Evolutionary conservation across 2,113 vertebrate species (phyloP).

Genomic region (Oncorhynchus clarkii): DNA sequence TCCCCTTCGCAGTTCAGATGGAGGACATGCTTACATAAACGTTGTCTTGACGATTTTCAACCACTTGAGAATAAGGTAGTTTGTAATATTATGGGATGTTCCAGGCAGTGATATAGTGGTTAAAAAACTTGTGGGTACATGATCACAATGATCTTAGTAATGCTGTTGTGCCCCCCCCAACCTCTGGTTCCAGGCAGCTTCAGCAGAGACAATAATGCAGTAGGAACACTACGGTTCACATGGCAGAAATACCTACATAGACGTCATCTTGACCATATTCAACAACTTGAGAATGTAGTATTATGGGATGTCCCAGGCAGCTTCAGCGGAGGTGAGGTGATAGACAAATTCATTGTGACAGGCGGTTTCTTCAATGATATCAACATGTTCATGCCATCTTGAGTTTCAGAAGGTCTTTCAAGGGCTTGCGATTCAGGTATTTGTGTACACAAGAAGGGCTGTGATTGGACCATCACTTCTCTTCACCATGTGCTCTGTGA

Average conservation of each 20-base stretch:
- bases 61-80: constrained; percentile 29
- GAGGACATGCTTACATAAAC: constrained; percentile 74
- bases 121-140: too few species aligned
- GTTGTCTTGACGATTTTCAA: constrained; percentile 64
- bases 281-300: constrained; percentile 36
- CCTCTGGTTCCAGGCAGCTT: too few species aligned
- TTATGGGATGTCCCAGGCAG: constrained; percentile 53
- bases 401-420: constrained; percentile 42
- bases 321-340: constrained; percentile 1
- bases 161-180: neutral
- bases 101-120: neutral
- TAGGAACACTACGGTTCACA: neutral
- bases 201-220: too few species aligned
- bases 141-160: neutral
- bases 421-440: constrained; percentile 34
- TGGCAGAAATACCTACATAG: constrained; percentile 71
- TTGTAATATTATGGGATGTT: constrained; percentile 56
- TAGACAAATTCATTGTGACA: neutral
- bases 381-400: constrained; percentile 35
- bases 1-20: constrained; percentile 68
- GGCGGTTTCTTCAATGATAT: constrained; percentile 23
- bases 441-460: constrained; percentile 19
- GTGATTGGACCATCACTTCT: neutral
- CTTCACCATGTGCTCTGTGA: neutral
- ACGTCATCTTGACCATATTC: constrained; percentile 66